Conservation (phyloP, 2,113 vertebrate species). For the Suncus etruscus region DNA sequence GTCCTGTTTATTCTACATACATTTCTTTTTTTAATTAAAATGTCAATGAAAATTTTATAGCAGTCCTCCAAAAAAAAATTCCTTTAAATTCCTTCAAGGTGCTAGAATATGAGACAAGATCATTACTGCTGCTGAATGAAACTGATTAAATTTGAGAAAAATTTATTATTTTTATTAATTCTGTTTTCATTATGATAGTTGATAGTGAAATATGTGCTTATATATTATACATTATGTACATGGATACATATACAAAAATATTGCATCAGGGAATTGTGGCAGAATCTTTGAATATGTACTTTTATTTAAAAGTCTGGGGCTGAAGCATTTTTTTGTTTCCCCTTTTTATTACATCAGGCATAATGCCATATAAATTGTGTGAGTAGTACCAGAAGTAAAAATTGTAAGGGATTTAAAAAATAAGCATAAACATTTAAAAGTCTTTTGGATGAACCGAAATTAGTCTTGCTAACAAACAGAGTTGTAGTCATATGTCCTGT, state of each 20-base stretch:
- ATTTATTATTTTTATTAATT: slow-evolving; percentile 66
- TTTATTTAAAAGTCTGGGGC: slow-evolving; percentile 46
- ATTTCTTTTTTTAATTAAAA: slow-evolving; percentile 85
- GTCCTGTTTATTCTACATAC: slow-evolving; percentile 79
- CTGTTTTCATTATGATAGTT: slow-evolving; percentile 69
- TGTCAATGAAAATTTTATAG: slow-evolving; percentile 81
- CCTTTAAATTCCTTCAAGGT: slow-evolving; percentile 75
- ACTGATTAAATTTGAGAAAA: slow-evolving; percentile 68
- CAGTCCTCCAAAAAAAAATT: slow-evolving; percentile 68
- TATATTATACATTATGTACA: neutral
- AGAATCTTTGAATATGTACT: slow-evolving; percentile 51
- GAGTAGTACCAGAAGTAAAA: too few species aligned
- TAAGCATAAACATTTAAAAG: slow-evolving; percentile 29
- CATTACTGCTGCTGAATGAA: slow-evolving; percentile 72
- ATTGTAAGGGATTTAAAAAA: too few species aligned
- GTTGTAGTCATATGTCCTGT: neutral
- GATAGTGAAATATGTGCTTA: slow-evolving; percentile 30
- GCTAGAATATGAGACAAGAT: slow-evolving; percentile 74
- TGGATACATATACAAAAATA: neutral
- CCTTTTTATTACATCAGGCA: too few species aligned
- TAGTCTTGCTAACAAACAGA: slow-evolving; percentile 27
- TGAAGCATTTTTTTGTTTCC: slow-evolving; percentile 7
- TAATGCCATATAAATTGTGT: too few species aligned
- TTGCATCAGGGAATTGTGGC: slow-evolving; percentile 30
- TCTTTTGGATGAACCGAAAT: neutral